Base-by-base conservation (phyloP, 23 tunicate species). In the Trididemnum nubilum region DNA sequence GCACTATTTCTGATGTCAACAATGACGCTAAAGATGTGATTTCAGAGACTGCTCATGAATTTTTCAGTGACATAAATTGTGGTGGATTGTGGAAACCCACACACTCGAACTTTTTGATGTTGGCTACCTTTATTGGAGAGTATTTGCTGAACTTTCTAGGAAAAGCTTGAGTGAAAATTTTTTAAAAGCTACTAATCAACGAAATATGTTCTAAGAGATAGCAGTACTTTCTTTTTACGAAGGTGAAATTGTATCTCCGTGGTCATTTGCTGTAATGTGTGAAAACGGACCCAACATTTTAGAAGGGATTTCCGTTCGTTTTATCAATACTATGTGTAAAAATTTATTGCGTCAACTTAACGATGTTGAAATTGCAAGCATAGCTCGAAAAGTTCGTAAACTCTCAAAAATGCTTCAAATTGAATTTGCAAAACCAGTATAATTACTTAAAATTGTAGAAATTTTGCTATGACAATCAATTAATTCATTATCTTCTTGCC, bases 41-140 rank as follows among this genome's bases (percentile, higher is more conserved):
- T 12, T 58, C 78, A 3, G 78, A 73, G 9, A 37, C 27, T 12
- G 78, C 58, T 22, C 27, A 38, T 21, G 32, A 73, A 2, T 73
- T 69, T 30, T 32, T 69, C 5, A 4, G 31, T 21, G 58, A 73
- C 31, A 73, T 73, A 37, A 73, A 73, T 40, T 58, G 78, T 39
- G 58, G 78, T 2, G 78, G 78, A 25, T 39, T 73, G 28, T 73
- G 78, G 78, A 73, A 73, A 30, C 78, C 78, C 29, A n/a, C n/a
- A 73, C 57, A 2, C 5, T 30, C 5, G 57, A 73, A 39, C 2
- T 39, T 5, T 73, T 73, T 40, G 58, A 40, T 73, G 19, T 73
- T 73, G 78, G 78, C 9, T 38, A 27, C 39, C 58, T 73, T 26
- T 38, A 58, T 39, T 73, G 75, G 75, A 69, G 23, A 29, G 23